Evolutionary conservation across 2,888 invertebrate species (phyloP), one percentile per base, ranked within the genome.

Genomic region (Sphaerolaimus hirsutus): DNA sequence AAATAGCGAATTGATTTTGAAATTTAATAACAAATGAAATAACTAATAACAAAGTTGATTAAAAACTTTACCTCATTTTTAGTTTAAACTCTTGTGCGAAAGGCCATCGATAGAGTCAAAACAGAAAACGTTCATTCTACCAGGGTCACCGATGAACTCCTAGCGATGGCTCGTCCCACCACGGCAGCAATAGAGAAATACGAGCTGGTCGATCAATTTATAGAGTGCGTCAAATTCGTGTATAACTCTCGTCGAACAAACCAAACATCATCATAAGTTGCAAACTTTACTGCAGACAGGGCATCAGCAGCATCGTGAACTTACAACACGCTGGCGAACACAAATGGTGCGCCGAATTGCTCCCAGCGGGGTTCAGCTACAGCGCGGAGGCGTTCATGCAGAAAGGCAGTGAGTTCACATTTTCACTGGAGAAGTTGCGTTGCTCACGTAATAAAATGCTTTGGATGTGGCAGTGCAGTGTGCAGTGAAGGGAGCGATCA

Each of bases 91-190:
- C n/a, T n/a, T n/a, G n/a, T n/a, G n/a, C n/a, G n/a, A n/a, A n/a
- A n/a, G n/a, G n/a, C n/a, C n/a, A n/a, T n/a, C n/a, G n/a, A n/a
- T n/a, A n/a, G n/a, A n/a, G n/a, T n/a, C n/a, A n/a, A n/a, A n/a
- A n/a, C n/a, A n/a, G n/a, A n/a, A n/a, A n/a, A n/a, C n/a, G n/a
- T n/a, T n/a, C n/a, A n/a, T n/a, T n/a, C n/a, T n/a, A n/a, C n/a
- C 12, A 82, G 83, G 83, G 76, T 84, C 54, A 83, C 82, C 5
- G 78, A 81, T 54, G 77, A 81, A 60, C 78, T 84, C 54, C 66
- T 84, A 57, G 83, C 83, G 62, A 83, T 81, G 81, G 77, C 82
- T 48, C 75, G 84, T 22, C 81, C 82, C 48, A 81, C 76, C 63
- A 76, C 77, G 36, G 71, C 73, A 25, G 68, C 73, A 52, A 78